A percentile compares a stretch with the other conserved stretches of the same genome.
phyloP scores from a whole-genome alignment of 2,113 vertebrate genomes.

The Tragelaphus strepsiceros region DNA sequence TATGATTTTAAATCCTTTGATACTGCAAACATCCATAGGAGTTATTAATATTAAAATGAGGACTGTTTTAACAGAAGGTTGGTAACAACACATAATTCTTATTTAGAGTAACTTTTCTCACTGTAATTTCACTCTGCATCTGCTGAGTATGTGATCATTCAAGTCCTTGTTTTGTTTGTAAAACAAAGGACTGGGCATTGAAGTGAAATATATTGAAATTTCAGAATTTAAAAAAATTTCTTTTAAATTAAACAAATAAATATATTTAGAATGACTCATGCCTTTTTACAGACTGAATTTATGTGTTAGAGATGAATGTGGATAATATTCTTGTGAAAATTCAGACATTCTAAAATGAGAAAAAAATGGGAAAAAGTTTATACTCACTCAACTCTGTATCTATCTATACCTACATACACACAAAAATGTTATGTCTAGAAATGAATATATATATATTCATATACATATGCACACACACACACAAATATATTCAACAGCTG shows the following conservation, averaged over 20 bases:
- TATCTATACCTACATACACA: background rate
- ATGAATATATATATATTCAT: background rate
- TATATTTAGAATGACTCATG: background rate
- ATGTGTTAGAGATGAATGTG: background rate
- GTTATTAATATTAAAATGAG: background rate
- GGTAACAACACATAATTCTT: background rate
- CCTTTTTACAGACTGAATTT: background rate
- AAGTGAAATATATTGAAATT: background rate
- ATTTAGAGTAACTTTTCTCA: background rate
- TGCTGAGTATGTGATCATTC: slow-evolving; percentile 7
- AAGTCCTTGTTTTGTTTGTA: background rate
- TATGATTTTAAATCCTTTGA: background rate
- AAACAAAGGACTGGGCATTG: background rate
- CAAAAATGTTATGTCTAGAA: background rate
- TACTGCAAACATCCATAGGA: background rate
- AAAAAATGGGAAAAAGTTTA: background rate
- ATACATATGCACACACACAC: background rate
- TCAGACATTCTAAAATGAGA: background rate
- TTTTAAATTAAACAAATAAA: slow-evolving; percentile 21
- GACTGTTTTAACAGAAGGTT: background rate
- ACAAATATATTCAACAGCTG: background rate
- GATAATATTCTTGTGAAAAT: background rate
- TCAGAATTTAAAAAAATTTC: background rate
- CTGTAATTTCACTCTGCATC: background rate
- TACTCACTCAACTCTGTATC: background rate